Percentiles rank a stretch among this genome's conserved stretches.
These are phyloP conservation scores for Xanthostigma xanthostigma DNA, from an alignment of 2,888 invertebrate genomes.

Conservation along the genomic window DNA sequence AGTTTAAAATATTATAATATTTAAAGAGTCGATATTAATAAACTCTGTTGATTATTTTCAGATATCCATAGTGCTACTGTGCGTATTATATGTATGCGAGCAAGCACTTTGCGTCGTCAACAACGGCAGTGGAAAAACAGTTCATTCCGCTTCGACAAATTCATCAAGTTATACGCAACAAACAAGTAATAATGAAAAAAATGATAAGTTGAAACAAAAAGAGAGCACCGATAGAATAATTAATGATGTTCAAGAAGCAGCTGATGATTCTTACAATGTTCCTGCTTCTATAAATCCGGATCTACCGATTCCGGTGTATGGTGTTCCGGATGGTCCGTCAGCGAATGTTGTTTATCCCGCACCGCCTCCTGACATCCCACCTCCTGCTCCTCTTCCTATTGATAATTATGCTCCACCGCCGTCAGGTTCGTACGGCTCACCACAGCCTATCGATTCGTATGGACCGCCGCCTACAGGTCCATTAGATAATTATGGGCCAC, in stretches of 20 bases:
- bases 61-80: too few species aligned
- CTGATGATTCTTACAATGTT: slow-evolving; percentile 21
- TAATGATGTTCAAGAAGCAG: slow-evolving; percentile 11
- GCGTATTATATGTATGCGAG: too few species aligned
- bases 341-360: slow-evolving; percentile 29
- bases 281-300: slow-evolving; percentile 29
- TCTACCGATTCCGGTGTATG: slow-evolving; percentile 41
- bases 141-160: too few species aligned
- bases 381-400: slow-evolving; percentile 19
- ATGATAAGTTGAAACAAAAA: slow-evolving; percentile 13
- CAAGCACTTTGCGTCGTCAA: too few species aligned
- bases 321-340: slow-evolving; percentile 35
- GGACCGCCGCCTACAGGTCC: slow-evolving; percentile 31
- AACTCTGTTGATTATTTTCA: too few species aligned
- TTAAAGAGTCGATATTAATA: too few species aligned
- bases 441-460: slow-evolving; percentile 34
- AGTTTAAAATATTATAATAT: too few species aligned
- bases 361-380: slow-evolving; percentile 31
- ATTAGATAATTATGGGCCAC: neutral
- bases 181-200: too few species aligned
- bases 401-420: slow-evolving; percentile 7
- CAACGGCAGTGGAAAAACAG: too few species aligned
- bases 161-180: too few species aligned
- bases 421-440: slow-evolving; percentile 34
- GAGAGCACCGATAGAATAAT: slow-evolving; percentile 20